Evolutionary conservation across 37 sponge, comb jelly and placozoan genomes (phyloP).

Genomic region (Spongia lamella): DNA sequence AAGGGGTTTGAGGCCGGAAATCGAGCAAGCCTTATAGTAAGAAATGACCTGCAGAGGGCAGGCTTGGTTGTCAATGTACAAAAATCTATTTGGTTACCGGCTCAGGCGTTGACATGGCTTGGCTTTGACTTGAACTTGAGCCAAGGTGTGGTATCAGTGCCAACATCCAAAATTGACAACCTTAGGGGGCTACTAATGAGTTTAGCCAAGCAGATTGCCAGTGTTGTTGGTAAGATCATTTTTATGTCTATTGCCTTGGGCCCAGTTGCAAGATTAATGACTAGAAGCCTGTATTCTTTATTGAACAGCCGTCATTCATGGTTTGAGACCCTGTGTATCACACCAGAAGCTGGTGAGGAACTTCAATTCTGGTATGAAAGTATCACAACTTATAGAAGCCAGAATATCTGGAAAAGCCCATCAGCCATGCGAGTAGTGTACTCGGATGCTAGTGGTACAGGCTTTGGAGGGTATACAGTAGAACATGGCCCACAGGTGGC

Average conservation of each 20-base stretch:
- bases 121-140: conserved; percentile 8
- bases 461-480: conserved; percentile 3
- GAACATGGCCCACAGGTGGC: no score
- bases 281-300: conserved; percentile 22
- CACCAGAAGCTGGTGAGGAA: no score
- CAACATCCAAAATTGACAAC: background rate
- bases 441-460: conserved; percentile 22
- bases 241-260: conserved; percentile 30
- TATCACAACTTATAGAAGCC: conserved; percentile 3
- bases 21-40: background rate
- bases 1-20: background rate
- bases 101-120: background rate
- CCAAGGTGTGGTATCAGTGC: background rate
- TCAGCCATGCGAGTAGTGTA: conserved; percentile 18
- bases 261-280: conserved; percentile 25
- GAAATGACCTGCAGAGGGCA: background rate
- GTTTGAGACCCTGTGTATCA: no score
- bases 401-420: conserved; percentile 12
- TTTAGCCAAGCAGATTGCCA: no score
- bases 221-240: no score
- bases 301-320: conserved; percentile 1
- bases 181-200: background rate
- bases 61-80: conserved; percentile 12
- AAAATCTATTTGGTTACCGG: conserved; percentile 8
- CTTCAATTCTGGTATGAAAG: no score